These are phyloP conservation scores for Archips xylosteana DNA, from an alignment of 2,888 invertebrate genomes.

Conservation along the genomic window DNA sequence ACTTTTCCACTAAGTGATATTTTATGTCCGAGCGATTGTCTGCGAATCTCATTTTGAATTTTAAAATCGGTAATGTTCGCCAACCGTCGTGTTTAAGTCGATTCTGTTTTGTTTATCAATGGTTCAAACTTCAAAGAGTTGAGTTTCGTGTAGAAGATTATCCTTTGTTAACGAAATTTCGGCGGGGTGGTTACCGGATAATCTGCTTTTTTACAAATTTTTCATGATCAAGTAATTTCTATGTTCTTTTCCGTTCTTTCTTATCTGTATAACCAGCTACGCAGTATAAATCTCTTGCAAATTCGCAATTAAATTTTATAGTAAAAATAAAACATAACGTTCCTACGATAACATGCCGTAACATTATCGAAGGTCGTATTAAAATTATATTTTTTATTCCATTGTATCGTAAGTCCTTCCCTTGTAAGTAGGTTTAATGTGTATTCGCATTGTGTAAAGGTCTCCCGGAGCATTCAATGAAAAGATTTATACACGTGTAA, in stretches of 20 bases:
- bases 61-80: conserved; percentile 12
- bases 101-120: background rate
- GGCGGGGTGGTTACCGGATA: background rate
- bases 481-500: conserved; percentile 6
- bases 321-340: no score
- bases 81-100: background rate
- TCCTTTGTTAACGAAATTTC: background rate
- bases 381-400: background rate
- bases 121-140: background rate
- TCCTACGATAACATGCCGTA: background rate
- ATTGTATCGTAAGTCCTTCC: background rate
- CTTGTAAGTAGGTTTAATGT: background rate
- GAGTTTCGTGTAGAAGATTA: background rate
- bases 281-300: no score
- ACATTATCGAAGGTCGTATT: background rate
- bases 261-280: no score
- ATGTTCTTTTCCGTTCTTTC: no score
- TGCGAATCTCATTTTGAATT: conserved; percentile 16
- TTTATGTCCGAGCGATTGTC: conserved; percentile 35
- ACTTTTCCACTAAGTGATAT: conserved; percentile 68
- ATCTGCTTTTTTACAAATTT: background rate
- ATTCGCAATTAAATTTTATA: no score
- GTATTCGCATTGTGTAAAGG: background rate
- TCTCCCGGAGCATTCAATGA: conserved; percentile 6
- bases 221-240: background rate